phyloP scores from a whole-genome alignment of 2,113 vertebrate species.

The Corythaixoides concolor region DNA sequence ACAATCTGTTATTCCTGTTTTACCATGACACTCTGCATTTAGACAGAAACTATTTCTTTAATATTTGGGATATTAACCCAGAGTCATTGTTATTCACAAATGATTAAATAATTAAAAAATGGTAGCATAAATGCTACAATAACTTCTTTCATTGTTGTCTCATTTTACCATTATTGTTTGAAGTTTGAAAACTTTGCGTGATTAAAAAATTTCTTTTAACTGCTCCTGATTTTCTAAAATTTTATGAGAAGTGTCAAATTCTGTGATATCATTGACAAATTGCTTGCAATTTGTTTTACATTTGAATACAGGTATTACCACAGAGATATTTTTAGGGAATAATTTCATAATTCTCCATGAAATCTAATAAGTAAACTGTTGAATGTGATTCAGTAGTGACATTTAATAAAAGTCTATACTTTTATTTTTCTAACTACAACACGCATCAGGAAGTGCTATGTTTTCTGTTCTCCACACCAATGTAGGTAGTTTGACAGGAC shows the following conservation, averaged over 20 bases:
- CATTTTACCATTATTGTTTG: background rate
- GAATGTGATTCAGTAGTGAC: background rate
- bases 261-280: background rate
- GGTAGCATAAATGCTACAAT: background rate
- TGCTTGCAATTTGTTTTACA: background rate
- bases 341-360: background rate
- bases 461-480: background rate
- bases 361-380: background rate
- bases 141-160: background rate
- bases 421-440: background rate
- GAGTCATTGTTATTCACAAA: background rate
- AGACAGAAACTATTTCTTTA: background rate
- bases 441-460: fast-evolving
- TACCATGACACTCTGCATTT: background rate
- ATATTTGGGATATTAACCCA: background rate
- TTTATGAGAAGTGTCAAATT: background rate
- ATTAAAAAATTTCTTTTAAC: background rate
- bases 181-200: background rate
- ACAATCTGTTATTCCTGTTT: background rate
- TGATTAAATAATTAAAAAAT: background rate
- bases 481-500: background rate
- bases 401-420: background rate
- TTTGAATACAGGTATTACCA: background rate
- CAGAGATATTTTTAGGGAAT: background rate
- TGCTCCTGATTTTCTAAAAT: background rate